Conservation (phyloP, 2,888 invertebrate genomes). For the Neoascia interrupta region DNA sequence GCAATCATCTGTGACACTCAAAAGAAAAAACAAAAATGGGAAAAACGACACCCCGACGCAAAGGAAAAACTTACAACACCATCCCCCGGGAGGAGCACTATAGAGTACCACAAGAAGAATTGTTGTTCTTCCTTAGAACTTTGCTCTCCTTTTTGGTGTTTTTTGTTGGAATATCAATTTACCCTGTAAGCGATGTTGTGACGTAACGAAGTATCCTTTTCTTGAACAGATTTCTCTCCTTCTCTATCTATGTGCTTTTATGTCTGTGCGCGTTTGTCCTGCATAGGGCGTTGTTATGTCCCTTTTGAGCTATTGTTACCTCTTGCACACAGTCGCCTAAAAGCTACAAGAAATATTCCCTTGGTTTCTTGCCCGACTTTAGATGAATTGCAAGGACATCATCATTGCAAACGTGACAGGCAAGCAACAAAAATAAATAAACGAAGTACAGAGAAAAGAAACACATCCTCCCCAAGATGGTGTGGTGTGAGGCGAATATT, state of each 20-base stretch:
- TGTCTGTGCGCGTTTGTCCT: no score
- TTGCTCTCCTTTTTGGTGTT: constrained; percentile 7
- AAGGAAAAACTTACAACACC: constrained; percentile 8
- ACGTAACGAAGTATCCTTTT: background rate
- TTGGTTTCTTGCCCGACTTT: constrained; percentile 27
- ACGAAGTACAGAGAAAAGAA: background rate
- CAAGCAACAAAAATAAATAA: constrained; percentile 9
- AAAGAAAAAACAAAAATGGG: constrained; percentile 5
- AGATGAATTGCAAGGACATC: constrained; percentile 44
- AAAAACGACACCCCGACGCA: no score
- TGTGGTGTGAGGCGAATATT: constrained; percentile 34
- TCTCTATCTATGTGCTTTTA: no score
- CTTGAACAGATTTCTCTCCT: constrained; percentile 29
- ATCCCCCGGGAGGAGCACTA: constrained; percentile 9
- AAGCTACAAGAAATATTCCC: constrained; percentile 16
- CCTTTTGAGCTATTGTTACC: constrained; percentile 23
- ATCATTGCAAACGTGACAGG: constrained; percentile 46
- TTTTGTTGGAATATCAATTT: constrained; percentile 57
- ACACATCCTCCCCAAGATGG: no score
- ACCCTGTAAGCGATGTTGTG: constrained; percentile 26
- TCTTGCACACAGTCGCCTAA: constrained; percentile 22
- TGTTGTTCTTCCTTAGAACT: constrained; percentile 16
- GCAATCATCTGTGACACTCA: constrained; percentile 51
- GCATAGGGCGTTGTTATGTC: background rate
- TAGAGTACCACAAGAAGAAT: no score